These are phyloP conservation scores for Anolis sagrei DNA, from an alignment of 2,113 vertebrate species.

Conservation along the genomic window DNA sequence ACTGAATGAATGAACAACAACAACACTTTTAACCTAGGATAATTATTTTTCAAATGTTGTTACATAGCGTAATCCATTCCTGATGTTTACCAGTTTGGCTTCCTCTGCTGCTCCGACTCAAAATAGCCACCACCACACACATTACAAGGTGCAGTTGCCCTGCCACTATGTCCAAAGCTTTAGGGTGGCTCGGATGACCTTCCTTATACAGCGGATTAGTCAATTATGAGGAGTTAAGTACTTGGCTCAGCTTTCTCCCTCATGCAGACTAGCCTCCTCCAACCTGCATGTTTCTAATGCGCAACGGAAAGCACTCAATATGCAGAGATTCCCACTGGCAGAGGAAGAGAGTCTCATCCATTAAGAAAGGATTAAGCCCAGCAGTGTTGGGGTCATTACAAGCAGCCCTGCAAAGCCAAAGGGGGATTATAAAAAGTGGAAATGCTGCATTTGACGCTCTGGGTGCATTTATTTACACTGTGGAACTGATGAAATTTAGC, in stretches of 20 bases:
- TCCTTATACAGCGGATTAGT: background rate
- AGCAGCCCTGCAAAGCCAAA: background rate
- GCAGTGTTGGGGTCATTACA: background rate
- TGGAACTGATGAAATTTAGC: too few species aligned
- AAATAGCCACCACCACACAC: background rate
- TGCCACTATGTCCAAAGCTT: background rate
- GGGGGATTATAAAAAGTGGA: too few species aligned
- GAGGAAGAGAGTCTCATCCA: background rate
- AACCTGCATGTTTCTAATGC: background rate
- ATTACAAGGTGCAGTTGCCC: background rate
- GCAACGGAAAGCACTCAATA: too few species aligned
- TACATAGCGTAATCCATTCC: background rate
- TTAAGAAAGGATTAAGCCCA: too few species aligned
- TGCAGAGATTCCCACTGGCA: background rate
- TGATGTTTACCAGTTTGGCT: background rate
- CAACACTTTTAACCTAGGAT: too few species aligned
- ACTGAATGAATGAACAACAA: too few species aligned
- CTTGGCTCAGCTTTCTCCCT: background rate
- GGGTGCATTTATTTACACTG: too few species aligned
- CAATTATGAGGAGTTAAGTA: background rate
- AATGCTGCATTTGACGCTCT: too few species aligned
- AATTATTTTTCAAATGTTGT: too few species aligned
- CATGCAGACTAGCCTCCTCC: background rate
- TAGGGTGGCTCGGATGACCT: slow-evolving; percentile 1
- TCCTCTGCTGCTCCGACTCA: background rate